Evolutionary conservation across 2,113 vertebrate species (phyloP), one percentile per base, ranked within the genome.

Genomic region (Archilochus colubris): DNA sequence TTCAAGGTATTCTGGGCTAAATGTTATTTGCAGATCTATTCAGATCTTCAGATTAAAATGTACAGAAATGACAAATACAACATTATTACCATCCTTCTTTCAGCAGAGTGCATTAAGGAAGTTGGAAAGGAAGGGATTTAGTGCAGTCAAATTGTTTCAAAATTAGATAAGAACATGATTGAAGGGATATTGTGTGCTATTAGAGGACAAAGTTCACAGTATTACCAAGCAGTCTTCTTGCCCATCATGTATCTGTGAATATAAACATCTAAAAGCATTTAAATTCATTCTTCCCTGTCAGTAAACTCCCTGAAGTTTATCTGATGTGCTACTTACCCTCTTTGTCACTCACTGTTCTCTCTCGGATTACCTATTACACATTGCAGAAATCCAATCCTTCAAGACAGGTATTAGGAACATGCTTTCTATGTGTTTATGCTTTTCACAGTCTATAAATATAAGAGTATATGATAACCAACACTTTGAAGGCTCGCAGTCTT

Each of bases 381-480:
- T 86, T 90, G 43, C 89, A 94, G 96, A 96, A 96, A 96, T 55
- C 88, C 44, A 88, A 73, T 94, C 91, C 89, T 57, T 84, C 36
- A 62, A 44, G 81, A 83, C 69, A 86, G 24, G 68, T 67, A 87
- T 93, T 92, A 93, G 77, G 86, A 93, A 82, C 67, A 70, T 79
- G 77, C 82, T 90, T 94, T 91, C 91, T 95, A 46, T 88, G 76
- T 84, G 84, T 91, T 94, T 70, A 67, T 94, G 86, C 66, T 93
- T 96, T 94, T 94, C 93, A 94, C 73, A 62, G 48, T 59, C 95
- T 96, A 96, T 95, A 95, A 96, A 95, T 97, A 95, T 20, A 93
- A 69, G 72, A 84, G 74, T 63, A 80, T 88, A 91, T 90, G 94
- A 94, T 94, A 94, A 91, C 82, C 59, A 94, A 96, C 67, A 92